These are phyloP conservation scores for Hydraecia micacea DNA, from an alignment of 2,888 invertebrate species.

Conservation along the genomic window DNA sequence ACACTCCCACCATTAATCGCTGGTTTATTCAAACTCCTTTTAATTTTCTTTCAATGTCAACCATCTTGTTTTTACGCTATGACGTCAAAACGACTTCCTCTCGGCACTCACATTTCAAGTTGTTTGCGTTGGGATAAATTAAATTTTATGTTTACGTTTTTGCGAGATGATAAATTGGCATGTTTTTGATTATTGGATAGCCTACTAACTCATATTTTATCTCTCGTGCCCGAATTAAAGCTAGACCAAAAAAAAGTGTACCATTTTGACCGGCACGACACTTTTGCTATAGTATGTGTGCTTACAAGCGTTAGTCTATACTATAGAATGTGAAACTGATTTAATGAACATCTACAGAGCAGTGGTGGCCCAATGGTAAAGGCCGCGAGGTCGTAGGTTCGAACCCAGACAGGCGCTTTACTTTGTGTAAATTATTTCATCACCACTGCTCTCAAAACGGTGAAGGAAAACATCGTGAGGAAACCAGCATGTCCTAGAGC, in stretches of 20 bases:
- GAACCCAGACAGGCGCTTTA: too few species aligned
- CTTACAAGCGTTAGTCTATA: too few species aligned
- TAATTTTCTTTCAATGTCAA: slow-evolving; percentile 54
- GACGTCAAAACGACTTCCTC: slow-evolving; percentile 45
- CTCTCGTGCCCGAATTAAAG: neutral
- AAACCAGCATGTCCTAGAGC: too few species aligned
- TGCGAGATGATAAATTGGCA: neutral
- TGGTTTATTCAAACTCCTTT: slow-evolving; percentile 8
- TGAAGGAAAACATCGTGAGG: too few species aligned
- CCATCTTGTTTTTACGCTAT: slow-evolving; percentile 53
- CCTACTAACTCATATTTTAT: neutral
- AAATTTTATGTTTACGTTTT: slow-evolving; percentile 25
- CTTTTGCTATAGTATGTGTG: too few species aligned
- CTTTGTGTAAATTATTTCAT: too few species aligned
- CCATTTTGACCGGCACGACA: too few species aligned
- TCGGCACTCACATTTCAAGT: slow-evolving; percentile 22
- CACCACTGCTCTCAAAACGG: too few species aligned
- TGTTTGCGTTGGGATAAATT: slow-evolving; percentile 29
- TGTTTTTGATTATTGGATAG: neutral
- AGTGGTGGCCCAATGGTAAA: too few species aligned
- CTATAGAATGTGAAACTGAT: too few species aligned
- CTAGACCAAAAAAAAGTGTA: neutral
- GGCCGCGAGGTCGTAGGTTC: too few species aligned
- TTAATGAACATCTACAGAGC: neutral
- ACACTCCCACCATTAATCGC: slow-evolving; percentile 20